A percentile compares a stretch with the other conserved stretches of the same genome.
Conservation (phyloP, 2,113 vertebrate genomes). For the Rhabdornis inornatus region DNA sequence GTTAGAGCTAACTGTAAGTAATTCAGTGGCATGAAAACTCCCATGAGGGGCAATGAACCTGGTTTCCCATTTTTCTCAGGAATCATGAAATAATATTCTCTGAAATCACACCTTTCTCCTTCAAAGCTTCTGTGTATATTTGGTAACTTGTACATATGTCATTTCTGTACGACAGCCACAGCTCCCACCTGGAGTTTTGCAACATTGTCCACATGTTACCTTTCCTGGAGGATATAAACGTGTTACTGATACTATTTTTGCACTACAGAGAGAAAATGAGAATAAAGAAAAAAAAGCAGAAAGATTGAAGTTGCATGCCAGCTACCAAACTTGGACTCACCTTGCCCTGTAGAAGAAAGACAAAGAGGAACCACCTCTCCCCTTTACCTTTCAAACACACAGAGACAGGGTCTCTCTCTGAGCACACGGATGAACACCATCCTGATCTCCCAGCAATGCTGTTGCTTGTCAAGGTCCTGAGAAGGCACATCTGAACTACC, state of each 20-base stretch:
- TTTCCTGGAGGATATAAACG: constrained; percentile 75
- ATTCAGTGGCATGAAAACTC: constrained; percentile 25
- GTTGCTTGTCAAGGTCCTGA: not conserved
- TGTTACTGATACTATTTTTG: constrained; percentile 77
- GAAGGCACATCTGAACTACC: rapidly evolving
- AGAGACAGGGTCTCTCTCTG: not conserved
- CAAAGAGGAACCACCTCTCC: not conserved
- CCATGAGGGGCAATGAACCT: constrained; percentile 63
- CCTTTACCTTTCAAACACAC: not conserved
- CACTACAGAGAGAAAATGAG: constrained; percentile 57
- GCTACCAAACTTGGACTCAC: constrained; percentile 19
- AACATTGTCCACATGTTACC: constrained; percentile 81
- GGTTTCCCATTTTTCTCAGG: constrained; percentile 54
- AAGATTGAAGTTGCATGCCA: constrained; percentile 65
- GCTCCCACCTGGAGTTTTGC: constrained; percentile 81
- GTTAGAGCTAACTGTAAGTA: not conserved
- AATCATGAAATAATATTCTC: constrained; percentile 68
- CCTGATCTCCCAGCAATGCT: not conserved
- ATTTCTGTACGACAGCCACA: constrained; percentile 79
- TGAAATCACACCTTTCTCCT: constrained; percentile 78
- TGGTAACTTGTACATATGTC: constrained; percentile 81
- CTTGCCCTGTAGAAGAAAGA: not conserved
- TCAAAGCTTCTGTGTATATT: constrained; percentile 78
- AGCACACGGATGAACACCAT: not conserved
- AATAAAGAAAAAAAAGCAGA: constrained; percentile 37